Conservation (phyloP, 2,888 invertebrate genomes). For the Pristionchus fissidentatus region DNA sequence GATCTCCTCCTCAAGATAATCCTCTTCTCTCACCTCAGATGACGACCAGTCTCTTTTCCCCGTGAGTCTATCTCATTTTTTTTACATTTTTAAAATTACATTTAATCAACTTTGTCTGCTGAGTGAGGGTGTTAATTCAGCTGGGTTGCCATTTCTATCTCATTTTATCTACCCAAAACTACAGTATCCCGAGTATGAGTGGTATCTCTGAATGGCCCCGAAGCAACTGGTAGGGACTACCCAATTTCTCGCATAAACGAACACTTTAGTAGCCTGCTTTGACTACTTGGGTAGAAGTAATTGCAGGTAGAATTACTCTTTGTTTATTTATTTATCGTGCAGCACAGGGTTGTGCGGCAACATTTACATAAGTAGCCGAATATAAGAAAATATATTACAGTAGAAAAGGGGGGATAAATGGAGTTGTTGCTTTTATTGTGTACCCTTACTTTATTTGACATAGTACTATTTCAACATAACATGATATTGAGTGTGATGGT, state of each 20-base stretch:
- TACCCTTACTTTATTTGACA: too few relatives aligned
- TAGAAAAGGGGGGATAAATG: background rate
- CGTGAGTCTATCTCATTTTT: too few relatives aligned
- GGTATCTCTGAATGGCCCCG: background rate
- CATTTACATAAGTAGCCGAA: too few relatives aligned
- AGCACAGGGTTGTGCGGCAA: too few relatives aligned
- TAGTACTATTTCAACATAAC: background rate
- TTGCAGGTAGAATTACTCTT: too few relatives aligned
- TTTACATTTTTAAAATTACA: too few relatives aligned
- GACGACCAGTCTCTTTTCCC: constrained; percentile 23
- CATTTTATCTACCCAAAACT: background rate
- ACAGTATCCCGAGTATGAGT: constrained; percentile 1
- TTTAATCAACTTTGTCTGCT: too few relatives aligned
- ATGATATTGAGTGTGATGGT: background rate
- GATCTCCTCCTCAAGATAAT: background rate
- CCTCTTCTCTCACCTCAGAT: constrained; percentile 23
- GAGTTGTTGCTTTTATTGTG: too few relatives aligned
- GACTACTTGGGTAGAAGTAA: too few relatives aligned
- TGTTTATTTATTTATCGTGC: too few relatives aligned
- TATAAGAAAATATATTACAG: too few relatives aligned
- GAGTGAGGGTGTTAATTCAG: too few relatives aligned
- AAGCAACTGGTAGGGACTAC: background rate
- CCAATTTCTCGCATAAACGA: background rate
- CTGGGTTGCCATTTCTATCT: background rate
- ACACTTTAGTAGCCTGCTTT: background rate